Evolutionary conservation across 2,113 vertebrate species (phyloP).

Genomic region (Trogon melanurus): DNA sequence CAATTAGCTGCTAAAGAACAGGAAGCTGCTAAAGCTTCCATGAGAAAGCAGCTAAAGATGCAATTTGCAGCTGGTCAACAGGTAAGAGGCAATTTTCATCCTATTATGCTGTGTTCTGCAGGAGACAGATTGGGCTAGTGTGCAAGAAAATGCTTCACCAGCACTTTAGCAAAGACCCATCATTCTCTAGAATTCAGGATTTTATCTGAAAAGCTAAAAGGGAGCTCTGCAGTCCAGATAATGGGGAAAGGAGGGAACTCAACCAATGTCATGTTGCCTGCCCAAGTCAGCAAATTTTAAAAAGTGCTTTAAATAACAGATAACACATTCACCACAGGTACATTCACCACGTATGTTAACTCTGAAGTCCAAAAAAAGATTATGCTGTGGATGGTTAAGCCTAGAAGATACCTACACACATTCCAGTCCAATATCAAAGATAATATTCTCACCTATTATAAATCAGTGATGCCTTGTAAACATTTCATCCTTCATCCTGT

Average conservation of each 20-base stretch:
- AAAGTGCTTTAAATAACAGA: background rate
- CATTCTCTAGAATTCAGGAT: background rate
- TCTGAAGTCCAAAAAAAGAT: background rate
- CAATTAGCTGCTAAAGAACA: constrained; percentile 62
- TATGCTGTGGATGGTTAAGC: background rate
- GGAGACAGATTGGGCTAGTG: constrained; percentile 50
- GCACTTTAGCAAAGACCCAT: background rate
- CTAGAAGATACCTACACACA: background rate
- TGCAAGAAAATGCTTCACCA: constrained; percentile 45
- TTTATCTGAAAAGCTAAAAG: constrained; percentile 15
- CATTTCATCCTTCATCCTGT: background rate
- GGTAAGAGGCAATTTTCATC: constrained; percentile 66
- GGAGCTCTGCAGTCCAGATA: background rate
- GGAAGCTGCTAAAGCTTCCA: constrained; percentile 48
- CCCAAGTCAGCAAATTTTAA: background rate
- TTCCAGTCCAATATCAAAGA: background rate
- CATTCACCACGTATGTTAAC: background rate
- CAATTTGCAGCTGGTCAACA: constrained; percentile 65
- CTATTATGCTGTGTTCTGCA: constrained; percentile 62
- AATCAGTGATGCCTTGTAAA: background rate
- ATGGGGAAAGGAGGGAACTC: background rate
- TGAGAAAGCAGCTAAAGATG: constrained; percentile 54
- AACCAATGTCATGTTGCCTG: background rate
- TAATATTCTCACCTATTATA: background rate
- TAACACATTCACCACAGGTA: background rate